A percentile compares a stretch with the other conserved stretches of the same genome.
These are phyloP conservation scores for Neuroscelio doddi DNA, from an alignment of 2,888 invertebrate genomes.

Conservation along the genomic window DNA sequence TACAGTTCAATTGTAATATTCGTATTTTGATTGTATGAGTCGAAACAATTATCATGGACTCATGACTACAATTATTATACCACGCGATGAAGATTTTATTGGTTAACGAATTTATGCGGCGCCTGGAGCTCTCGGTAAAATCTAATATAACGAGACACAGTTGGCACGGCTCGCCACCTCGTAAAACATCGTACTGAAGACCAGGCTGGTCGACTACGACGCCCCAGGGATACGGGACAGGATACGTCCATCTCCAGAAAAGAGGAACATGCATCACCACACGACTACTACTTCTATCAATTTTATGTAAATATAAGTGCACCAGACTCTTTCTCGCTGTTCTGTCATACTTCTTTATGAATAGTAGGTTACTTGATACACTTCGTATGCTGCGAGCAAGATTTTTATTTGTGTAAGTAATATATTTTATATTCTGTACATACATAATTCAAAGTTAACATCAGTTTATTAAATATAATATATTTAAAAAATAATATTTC, in stretches of 20 bases:
- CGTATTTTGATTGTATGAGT: slow-evolving; percentile 2
- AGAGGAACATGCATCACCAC: slow-evolving; percentile 51
- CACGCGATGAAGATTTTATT: slow-evolving; percentile 65
- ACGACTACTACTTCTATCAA: slow-evolving; percentile 45
- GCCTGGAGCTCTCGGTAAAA: slow-evolving; percentile 64
- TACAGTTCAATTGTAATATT: neutral
- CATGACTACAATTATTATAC: slow-evolving; percentile 54
- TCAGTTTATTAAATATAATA: too few species aligned
- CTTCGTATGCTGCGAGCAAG: slow-evolving; percentile 17
- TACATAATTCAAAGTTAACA: too few species aligned
- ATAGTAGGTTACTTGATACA: slow-evolving; percentile 29
- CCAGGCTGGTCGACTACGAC: slow-evolving; percentile 53
- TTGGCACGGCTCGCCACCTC: slow-evolving; percentile 68
- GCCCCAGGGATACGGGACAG: slow-evolving; percentile 55
- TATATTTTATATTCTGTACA: too few species aligned
- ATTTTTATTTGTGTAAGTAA: too few species aligned
- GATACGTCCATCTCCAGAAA: slow-evolving; percentile 49
- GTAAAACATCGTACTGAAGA: slow-evolving; percentile 62
- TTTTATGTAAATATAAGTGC: slow-evolving; percentile 51
- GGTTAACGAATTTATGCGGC: slow-evolving; percentile 69
- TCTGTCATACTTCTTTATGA: slow-evolving; percentile 26
- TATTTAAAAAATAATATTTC: neutral
- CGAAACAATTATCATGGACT: slow-evolving; percentile 20
- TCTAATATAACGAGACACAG: slow-evolving; percentile 69
- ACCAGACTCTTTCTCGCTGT: slow-evolving; percentile 1